Conservation (phyloP, 1,140 invertebrate genomes). For the Lepeophtheirus salmonis region DNA sequence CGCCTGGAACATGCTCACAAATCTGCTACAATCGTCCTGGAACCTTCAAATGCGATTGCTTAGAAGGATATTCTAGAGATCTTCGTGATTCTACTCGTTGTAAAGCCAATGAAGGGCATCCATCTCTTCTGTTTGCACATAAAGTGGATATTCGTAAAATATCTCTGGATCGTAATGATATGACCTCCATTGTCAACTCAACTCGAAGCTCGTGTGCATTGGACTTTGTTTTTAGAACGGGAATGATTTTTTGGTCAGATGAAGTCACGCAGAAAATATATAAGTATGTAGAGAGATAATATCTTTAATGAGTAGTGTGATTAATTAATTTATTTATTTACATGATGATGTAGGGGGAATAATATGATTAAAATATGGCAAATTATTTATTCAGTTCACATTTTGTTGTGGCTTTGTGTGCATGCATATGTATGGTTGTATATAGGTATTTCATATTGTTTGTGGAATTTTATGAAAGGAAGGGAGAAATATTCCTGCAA, state of each 20-base stretch:
- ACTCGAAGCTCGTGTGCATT: constrained; percentile 63
- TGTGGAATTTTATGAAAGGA: too few species aligned
- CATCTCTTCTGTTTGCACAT: constrained; percentile 59
- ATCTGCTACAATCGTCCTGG: constrained; percentile 75
- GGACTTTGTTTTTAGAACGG: constrained; percentile 70
- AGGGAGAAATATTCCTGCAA: too few species aligned
- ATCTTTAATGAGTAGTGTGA: too few species aligned
- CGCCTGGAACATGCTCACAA: constrained; percentile 75
- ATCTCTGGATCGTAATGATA: constrained; percentile 51
- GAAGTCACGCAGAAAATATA: constrained; percentile 69
- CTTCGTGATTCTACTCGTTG: constrained; percentile 58
- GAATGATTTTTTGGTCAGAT: constrained; percentile 89
- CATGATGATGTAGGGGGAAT: too few species aligned
- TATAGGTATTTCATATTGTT: too few species aligned
- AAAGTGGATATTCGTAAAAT: constrained; percentile 73
- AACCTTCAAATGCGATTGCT: constrained; percentile 77
- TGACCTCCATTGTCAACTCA: constrained; percentile 67
- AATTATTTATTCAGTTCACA: too few species aligned
- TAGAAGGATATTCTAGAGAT: constrained; percentile 56
- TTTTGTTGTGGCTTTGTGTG: too few species aligned
- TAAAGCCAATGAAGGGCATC: constrained; percentile 67
- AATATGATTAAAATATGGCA: too few species aligned
- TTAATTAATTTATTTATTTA: too few species aligned
- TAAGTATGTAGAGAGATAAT: too few species aligned
- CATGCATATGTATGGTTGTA: too few species aligned